Percentiles rank a stretch among this genome's conserved stretches.
phyloP scores from a whole-genome alignment of 2,888 invertebrate species.

The Oligia latruncula region DNA sequence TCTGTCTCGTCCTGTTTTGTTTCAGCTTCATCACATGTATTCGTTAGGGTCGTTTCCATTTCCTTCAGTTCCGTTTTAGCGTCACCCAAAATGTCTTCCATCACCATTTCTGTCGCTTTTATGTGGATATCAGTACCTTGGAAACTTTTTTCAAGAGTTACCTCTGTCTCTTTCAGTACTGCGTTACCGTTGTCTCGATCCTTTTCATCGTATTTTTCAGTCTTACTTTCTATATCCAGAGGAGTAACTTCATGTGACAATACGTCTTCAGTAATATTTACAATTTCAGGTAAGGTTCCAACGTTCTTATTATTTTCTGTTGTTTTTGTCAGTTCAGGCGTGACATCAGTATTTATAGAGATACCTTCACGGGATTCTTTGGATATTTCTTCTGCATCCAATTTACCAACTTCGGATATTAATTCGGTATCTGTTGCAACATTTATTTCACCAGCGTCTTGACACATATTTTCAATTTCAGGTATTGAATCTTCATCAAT shows the following conservation, averaged over 20 bases:
- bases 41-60: not conserved
- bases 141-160: not conserved
- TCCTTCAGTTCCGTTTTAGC: not conserved
- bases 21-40: not conserved
- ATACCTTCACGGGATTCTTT: not conserved
- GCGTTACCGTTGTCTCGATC: not conserved
- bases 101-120: not conserved
- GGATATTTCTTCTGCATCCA: not conserved
- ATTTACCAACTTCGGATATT: not conserved
- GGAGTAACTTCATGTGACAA: not conserved
- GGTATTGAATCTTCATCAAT: conserved; percentile 6
- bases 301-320: not conserved
- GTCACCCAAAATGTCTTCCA: not conserved
- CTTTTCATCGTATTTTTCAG: not conserved
- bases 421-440: conserved; percentile 8
- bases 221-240: not conserved
- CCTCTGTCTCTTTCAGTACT: not conserved
- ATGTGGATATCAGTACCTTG: not conserved
- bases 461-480: conserved; percentile 11
- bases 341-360: not conserved
- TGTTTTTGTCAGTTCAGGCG: not conserved
- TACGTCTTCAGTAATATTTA: conserved; percentile 6
- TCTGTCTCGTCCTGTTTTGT: not conserved
- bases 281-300: not conserved
- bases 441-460: not conserved